Conservation (phyloP, 1,140 invertebrate species). For the Nautilus pompilius region DNA sequence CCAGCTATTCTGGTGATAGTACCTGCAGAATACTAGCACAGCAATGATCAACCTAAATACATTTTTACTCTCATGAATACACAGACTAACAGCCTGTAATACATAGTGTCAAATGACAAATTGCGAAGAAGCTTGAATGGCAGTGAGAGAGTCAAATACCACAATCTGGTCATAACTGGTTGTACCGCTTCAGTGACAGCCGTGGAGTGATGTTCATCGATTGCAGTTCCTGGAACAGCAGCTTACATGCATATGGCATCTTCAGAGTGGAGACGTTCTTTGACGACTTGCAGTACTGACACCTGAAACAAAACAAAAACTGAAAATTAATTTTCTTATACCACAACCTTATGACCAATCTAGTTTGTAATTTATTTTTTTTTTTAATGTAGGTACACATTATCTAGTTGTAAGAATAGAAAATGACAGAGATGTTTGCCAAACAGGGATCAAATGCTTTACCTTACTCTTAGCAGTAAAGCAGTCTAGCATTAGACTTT, state of each 20-base stretch:
- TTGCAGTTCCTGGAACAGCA: slow-evolving; percentile 95
- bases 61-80: not conserved
- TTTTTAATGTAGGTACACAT: too few relatives aligned
- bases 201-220: slow-evolving; percentile 97
- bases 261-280: slow-evolving; percentile 85
- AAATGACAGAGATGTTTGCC: too few relatives aligned
- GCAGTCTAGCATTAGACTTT: too few relatives aligned
- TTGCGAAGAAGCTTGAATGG: not conserved
- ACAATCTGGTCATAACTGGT: slow-evolving; percentile 35
- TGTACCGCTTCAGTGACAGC: slow-evolving; percentile 61
- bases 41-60: not conserved
- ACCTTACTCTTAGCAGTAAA: too few relatives aligned
- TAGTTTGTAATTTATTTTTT: too few relatives aligned
- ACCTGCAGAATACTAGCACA: not conserved
- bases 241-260: slow-evolving; percentile 99
- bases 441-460: too few relatives aligned
- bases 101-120: not conserved
- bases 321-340: too few relatives aligned
- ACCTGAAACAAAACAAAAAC: slow-evolving; percentile 57
- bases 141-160: not conserved
- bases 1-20: not conserved
- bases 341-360: too few relatives aligned
- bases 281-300: slow-evolving; percentile 89
- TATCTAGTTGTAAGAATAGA: too few relatives aligned
- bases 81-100: not conserved